A percentile compares a stretch with the other conserved stretches of the same genome.
Conservation (phyloP, 2,113 vertebrate genomes). For the Phylloscopus trochiloides region DNA sequence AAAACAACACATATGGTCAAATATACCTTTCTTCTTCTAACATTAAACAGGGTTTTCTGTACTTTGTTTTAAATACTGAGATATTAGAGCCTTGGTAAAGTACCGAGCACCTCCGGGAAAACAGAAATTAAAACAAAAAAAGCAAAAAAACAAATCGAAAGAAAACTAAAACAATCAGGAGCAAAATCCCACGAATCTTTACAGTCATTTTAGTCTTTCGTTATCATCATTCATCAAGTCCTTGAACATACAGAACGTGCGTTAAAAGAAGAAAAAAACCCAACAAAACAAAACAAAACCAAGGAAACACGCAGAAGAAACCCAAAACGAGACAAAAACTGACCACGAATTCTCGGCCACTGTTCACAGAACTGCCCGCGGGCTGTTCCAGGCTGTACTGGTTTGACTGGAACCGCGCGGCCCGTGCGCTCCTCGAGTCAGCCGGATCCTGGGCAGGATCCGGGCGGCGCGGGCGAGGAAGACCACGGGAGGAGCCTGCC, state of each 20-base stretch:
- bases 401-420: slow-evolving; percentile 44
- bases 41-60: slow-evolving; percentile 66
- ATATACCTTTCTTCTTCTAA: slow-evolving; percentile 72
- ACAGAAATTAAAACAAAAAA: not conserved
- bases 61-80: slow-evolving; percentile 72
- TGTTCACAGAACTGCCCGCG: slow-evolving; percentile 64
- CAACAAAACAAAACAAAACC: not conserved
- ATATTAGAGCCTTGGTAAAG: slow-evolving; percentile 75
- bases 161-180: slow-evolving; percentile 9
- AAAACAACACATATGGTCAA: slow-evolving; percentile 81
- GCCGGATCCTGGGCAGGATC: slow-evolving; percentile 68
- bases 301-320: not conserved
- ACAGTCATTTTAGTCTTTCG: slow-evolving; percentile 74
- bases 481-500: slow-evolving; percentile 56
- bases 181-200: slow-evolving; percentile 54
- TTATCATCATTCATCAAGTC: slow-evolving; percentile 67
- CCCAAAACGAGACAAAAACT: slow-evolving; percentile 50
- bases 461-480: slow-evolving; percentile 53
- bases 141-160: not conserved
- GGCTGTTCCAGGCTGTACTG: slow-evolving; percentile 55
- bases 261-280: slow-evolving; percentile 7
- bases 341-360: slow-evolving; percentile 65
- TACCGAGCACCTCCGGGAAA: slow-evolving; percentile 71
- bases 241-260: slow-evolving; percentile 61
- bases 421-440: slow-evolving; percentile 31